These are phyloP conservation scores for Tor tambroides DNA, from an alignment of 2,113 vertebrate species.

Conservation along the genomic window DNA sequence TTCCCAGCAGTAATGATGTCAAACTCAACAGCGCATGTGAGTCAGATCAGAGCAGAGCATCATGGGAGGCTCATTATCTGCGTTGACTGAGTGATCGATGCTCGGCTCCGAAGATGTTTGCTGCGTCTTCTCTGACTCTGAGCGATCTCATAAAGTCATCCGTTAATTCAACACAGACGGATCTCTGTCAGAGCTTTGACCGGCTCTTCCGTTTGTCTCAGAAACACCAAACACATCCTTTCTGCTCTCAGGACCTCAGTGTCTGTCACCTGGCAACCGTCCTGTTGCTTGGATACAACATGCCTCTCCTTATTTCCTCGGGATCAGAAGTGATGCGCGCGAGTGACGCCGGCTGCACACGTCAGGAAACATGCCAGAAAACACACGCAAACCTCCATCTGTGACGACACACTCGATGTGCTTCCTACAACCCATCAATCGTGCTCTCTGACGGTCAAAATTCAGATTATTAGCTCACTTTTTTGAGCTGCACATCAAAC, in stretches of 20 bases:
- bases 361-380: background rate
- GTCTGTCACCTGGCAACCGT: conserved; percentile 79
- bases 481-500: background rate
- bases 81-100: background rate
- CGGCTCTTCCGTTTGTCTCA: too few relatives aligned
- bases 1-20: too few relatives aligned
- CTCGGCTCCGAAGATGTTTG: too few relatives aligned
- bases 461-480: background rate
- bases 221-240: conserved; percentile 50
- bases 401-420: background rate
- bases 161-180: background rate
- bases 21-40: background rate
- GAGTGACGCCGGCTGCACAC: conserved; percentile 7
- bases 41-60: conserved; percentile 35
- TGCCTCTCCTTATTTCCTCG: conserved; percentile 66
- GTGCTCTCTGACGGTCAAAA: background rate
- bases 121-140: background rate
- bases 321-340: conserved; percentile 62
- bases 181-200: too few relatives aligned
- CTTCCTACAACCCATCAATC: too few relatives aligned
- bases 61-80: conserved; percentile 34
- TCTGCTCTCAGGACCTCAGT: conserved; percentile 70
- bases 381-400: background rate
- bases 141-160: too few relatives aligned
- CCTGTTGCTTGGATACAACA: conserved; percentile 78